Evolutionary conservation across 2,888 invertebrate genomes (phyloP).

Genomic region (Saturnia pavonia): DNA sequence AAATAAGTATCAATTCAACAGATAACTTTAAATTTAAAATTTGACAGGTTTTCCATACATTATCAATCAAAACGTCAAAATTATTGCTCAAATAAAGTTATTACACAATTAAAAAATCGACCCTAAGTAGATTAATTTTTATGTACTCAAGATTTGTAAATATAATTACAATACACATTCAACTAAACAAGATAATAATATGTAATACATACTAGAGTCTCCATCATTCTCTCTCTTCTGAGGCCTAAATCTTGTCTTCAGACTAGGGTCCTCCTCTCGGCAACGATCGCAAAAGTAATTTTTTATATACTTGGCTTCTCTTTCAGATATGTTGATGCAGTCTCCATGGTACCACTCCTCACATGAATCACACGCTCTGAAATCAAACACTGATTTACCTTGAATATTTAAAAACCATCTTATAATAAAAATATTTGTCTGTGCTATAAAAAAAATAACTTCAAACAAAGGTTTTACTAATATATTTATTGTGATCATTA

Average conservation of each 20-base stretch:
- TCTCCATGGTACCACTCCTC: slow-evolving; percentile 99
- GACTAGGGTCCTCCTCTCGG: slow-evolving; percentile 89
- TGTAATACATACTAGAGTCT: slow-evolving; percentile 53
- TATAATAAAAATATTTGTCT: neutral
- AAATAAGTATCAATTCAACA: too few species aligned
- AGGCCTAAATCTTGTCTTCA: slow-evolving; percentile 83
- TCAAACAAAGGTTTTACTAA: neutral
- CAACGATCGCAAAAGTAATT: slow-evolving; percentile 96
- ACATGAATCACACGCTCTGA: slow-evolving; percentile 96
- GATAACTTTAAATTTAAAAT: too few species aligned
- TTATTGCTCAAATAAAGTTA: too few species aligned
- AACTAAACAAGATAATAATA: neutral
- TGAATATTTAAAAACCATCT: neutral
- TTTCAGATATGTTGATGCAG: slow-evolving; percentile 96
- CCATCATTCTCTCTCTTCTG: slow-evolving; percentile 76
- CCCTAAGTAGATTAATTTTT: neutral
- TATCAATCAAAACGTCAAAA: too few species aligned
- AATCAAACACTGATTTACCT: slow-evolving; percentile 29
- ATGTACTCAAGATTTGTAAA: neutral
- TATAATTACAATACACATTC: neutral
- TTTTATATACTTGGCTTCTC: slow-evolving; percentile 95
- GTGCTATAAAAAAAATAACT: neutral
- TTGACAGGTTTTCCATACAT: too few species aligned
- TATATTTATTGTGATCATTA: neutral
- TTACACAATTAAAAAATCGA: too few species aligned